Evolutionary conservation across 2,888 invertebrate species (phyloP).

Genomic region (Eupithecia insigniata): DNA sequence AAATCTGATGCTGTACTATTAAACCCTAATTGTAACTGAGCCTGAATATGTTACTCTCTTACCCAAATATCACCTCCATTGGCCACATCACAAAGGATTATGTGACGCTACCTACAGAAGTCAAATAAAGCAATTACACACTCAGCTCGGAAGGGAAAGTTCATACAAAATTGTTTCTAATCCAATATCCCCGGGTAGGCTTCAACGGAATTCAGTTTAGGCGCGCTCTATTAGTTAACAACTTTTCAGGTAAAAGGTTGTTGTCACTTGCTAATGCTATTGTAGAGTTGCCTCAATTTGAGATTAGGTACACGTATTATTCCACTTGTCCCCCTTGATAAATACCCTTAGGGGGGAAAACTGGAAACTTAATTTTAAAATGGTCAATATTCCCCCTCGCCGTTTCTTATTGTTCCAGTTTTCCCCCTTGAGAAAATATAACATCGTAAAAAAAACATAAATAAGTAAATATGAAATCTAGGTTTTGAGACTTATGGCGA

Average conservation of each 20-base stretch:
- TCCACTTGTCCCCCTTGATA: no score
- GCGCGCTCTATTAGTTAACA: conserved; percentile 54
- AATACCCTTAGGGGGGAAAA: no score
- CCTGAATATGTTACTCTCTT: no score
- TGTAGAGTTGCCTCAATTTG: not conserved
- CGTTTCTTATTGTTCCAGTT: no score
- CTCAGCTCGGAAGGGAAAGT: conserved; percentile 48
- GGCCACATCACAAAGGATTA: conserved; percentile 31
- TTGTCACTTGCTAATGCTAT: conserved; percentile 27
- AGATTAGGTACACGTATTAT: not conserved
- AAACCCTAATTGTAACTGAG: no score
- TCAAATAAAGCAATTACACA: conserved; percentile 40
- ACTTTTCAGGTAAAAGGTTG: conserved; percentile 35
- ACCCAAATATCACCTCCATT: not conserved
- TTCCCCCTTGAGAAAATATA: no score
- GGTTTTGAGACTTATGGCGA: no score
- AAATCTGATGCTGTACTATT: not conserved
- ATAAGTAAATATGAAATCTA: not conserved
- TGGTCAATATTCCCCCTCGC: no score
- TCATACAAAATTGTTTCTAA: conserved; percentile 65
- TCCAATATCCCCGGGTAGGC: conserved; percentile 66
- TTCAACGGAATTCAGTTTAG: conserved; percentile 62
- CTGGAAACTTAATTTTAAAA: no score
- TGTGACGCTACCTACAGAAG: conserved; percentile 29
- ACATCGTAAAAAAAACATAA: no score